A percentile compares a stretch with the other conserved stretches of the same genome.
These are phyloP conservation scores for Lasioglossum albipes DNA, from an alignment of 1,140 invertebrate species.

Conservation along the genomic window DNA sequence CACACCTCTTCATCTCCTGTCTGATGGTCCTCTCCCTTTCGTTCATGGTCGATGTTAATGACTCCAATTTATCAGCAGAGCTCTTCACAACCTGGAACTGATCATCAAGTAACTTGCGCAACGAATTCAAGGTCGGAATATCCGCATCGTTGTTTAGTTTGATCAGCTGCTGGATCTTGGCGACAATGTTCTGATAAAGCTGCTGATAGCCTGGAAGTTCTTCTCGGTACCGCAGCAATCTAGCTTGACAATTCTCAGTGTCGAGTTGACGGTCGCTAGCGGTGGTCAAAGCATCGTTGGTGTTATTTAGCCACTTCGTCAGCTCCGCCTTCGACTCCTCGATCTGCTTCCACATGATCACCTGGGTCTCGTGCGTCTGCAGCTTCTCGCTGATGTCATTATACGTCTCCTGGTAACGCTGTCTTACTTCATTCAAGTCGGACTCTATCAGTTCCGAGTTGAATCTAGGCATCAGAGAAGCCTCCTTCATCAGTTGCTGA, in stretches of 20 bases:
- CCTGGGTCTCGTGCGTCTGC: constrained; percentile 91
- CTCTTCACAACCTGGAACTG: constrained; percentile 89
- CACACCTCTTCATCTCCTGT: constrained; percentile 85
- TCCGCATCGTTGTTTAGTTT: constrained; percentile 88
- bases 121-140: constrained; percentile 85
- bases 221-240: constrained; percentile 90
- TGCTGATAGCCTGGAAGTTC: constrained; percentile 90
- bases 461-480: constrained; percentile 88
- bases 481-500: constrained; percentile 86
- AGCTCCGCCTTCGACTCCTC: constrained; percentile 91
- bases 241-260: constrained; percentile 88
- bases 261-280: constrained; percentile 89
- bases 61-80: constrained; percentile 88
- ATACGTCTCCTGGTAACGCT: constrained; percentile 88
- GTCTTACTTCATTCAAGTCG: constrained; percentile 83
- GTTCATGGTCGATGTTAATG: constrained; percentile 84
- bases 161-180: constrained; percentile 90
- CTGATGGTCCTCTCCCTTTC: constrained; percentile 88
- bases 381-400: constrained; percentile 85
- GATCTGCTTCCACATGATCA: constrained; percentile 95
- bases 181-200: constrained; percentile 86
- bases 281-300: constrained; percentile 86
- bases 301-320: constrained; percentile 90
- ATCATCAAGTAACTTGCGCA: constrained; percentile 86
- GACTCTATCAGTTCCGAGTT: constrained; percentile 84